Evolutionary conservation across 2,888 invertebrate species (phyloP), one percentile per base, ranked within the genome.

Genomic region (Folsomia candida): DNA sequence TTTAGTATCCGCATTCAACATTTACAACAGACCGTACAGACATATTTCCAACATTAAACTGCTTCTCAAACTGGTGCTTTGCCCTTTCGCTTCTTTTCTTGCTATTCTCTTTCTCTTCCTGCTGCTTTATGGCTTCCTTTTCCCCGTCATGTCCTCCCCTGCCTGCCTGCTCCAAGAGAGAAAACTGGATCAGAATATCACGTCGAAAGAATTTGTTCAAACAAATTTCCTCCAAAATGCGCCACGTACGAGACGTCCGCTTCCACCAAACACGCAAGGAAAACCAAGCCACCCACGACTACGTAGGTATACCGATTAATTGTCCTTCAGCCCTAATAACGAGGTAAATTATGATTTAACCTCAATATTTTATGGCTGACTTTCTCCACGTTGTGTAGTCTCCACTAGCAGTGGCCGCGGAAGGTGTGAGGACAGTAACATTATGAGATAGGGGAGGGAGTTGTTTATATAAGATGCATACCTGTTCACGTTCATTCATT

Each of bases 1-100:
- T 64, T 64, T 64, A 64, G 22, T 64, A 51, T 37, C 63, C 63
- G 18, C 63, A 47, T 64, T 37, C 63, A 26, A 37, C 63, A 47
- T 64, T 59, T 64, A 47, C 24, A 47, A 47, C 6, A 64, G 20
- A 47, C n/a, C 28, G 11, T 28, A 64, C 22, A 20, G 51, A 64
- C 63, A 37, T 64, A 51, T 47, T 64, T 25, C 47, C 24, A 22
- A 37, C 63, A 64, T 64, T 64, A 64, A 64, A 64, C 51, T 37
- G 63, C 47, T n/a, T n/a, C n/a, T 64, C 63, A 61, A 61, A 61
- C 61, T 28, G 61, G n/a, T 29, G 28, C 27, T 61, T 61, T 22
- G 28, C 24, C 28, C 27, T 61, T 27, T 61, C 59, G 11, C 29
- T 51, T 37, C 51, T 64, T 51, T 14, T 62, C 62, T 14, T n/a